Percentiles rank a stretch among this genome's conserved stretches.
Conservation (phyloP, 2,113 vertebrate species). For the western clawed frog (Xenopus tropicalis) region DNA sequence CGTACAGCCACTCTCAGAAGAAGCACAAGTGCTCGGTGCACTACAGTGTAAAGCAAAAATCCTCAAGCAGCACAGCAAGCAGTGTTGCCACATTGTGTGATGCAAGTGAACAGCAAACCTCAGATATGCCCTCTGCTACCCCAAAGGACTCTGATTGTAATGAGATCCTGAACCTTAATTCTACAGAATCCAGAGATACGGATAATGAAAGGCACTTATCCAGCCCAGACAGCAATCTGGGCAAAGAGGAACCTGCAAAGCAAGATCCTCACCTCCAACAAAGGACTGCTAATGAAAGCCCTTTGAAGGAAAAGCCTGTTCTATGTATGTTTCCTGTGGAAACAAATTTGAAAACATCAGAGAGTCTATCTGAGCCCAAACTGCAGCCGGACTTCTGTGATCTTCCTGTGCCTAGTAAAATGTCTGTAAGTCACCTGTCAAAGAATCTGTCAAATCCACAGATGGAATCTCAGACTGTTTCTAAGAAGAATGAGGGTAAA, state of each 20-base stretch:
- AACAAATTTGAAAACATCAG: conserved; percentile 77
- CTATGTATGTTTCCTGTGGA: conserved; percentile 96
- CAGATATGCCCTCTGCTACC: conserved; percentile 49
- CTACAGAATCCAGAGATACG: conserved; percentile 55
- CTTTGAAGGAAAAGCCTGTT: conserved; percentile 63
- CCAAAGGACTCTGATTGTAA: conserved; percentile 60
- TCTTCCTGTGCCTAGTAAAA: conserved; percentile 64
- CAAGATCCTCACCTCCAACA: conserved; percentile 59
- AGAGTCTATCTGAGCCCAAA: conserved; percentile 66
- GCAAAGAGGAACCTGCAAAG: conserved; percentile 66
- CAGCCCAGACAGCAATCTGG: conserved; percentile 60
- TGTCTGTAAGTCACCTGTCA: conserved; percentile 63
- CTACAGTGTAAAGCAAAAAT: conserved; percentile 79
- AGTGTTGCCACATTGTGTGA: conserved; percentile 51
- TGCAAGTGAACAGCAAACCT: conserved; percentile 55
- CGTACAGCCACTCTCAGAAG: conserved; percentile 78
- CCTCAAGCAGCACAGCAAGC: conserved; percentile 50
- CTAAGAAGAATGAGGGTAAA: conserved; percentile 67
- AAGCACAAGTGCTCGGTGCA: conserved; percentile 91
- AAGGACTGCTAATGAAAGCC: conserved; percentile 62
- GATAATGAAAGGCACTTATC: conserved; percentile 62
- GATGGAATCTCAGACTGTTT: conserved; percentile 59
- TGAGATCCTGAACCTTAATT: conserved; percentile 58
- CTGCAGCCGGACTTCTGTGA: conserved; percentile 62
- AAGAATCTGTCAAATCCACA: conserved; percentile 63